Base-by-base conservation (phyloP, 2,888 invertebrate species). In the Lasioglossum leucozonium region DNA sequence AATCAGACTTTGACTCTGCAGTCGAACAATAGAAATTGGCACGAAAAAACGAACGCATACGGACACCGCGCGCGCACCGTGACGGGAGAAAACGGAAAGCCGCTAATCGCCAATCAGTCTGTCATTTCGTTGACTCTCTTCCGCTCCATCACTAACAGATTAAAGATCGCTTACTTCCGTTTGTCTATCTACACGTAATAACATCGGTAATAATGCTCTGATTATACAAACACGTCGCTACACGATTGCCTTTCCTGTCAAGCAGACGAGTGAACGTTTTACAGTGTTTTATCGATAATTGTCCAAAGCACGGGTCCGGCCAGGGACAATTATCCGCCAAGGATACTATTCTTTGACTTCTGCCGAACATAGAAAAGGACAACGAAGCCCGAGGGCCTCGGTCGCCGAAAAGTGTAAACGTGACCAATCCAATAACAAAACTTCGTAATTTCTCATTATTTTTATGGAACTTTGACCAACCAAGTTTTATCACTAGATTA, bases 111-210 rank as follows among this genome's bases (percentile, higher is more conserved):
- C 18, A 76, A 72, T 40, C 44, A 77, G 67, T 58, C 69, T 82
- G 37, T 72, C 76, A 81, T 85, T 85, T 89, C 85, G 47, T 55
- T 74, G 78, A 78, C 83, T 83, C 72, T 82, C 86, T 88, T 76
- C 83, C 76, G 62, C 78, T 81, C 18, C 62, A 8, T 65, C 34
- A 72, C 85, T 89, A 87, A 77, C 69, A 34, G 82, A 78, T 85
- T 62, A 77, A 84, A 81, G 73, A 81, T 79, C 77, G 62, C 62
- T 79, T 62, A 62, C 51, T 79, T 81, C 79, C 69, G 58, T 72
- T 62, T 51, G 22, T 79, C 81, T 87, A 89, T 82, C 82, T 87
- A 87, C 65, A 77, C 72, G 76, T 89, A 84, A 77, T 79, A 88
- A 89, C 82, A 34, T 82, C 80, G 79, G 26, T 79, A 69, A 81